Base-by-base conservation (phyloP, 1,140 invertebrate genomes). In the Himalopsyche phryganea region DNA sequence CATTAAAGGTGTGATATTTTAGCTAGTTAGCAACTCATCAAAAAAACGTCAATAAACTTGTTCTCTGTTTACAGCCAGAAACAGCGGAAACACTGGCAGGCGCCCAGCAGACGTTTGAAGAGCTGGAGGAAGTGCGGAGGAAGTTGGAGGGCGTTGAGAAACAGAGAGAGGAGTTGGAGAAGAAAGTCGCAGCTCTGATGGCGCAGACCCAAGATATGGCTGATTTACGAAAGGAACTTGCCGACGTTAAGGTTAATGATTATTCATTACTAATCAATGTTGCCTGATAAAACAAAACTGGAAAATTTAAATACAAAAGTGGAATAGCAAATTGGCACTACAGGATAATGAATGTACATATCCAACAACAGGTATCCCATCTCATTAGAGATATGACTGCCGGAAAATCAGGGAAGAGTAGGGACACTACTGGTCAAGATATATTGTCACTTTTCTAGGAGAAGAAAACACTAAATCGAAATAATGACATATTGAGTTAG, bases 141-240 rank as follows among this genome's bases (percentile, higher is more conserved):
- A 40, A 50, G 48, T 23, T 58, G 23, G 47, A 58, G n/a, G 47
- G 50, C 10, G 55, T 58, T 10, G 33, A 42, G 7, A 33, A 71
- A 42, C 81, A 82, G 56, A 81, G 82, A 60, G 66, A 67, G 28
- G 71, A 70, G 44, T 67, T 83, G 60, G 77, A 81, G 66, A 68
- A 76, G 59, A 73, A 80, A 61, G 69, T 83, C 46, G 69, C 67
- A 3, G 80, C 81, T 58, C 66, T 80, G 55, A 60, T 72, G 58
- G 66, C 71, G 55, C 71, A 80, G 62, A 73, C 78, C 50, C 71
- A 67, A 49, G 78, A 81, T 67, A 65, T 81, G 62, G 67, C 66
- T 52, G 66, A 69, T 54, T 61, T 82, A 36, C 72, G 76, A 64
- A 71, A 72, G 14, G 80, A 82, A 69, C 68, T 81, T 50, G 63